Conservation (phyloP, 1,140 invertebrate genomes). For the Hestina assimilis region DNA sequence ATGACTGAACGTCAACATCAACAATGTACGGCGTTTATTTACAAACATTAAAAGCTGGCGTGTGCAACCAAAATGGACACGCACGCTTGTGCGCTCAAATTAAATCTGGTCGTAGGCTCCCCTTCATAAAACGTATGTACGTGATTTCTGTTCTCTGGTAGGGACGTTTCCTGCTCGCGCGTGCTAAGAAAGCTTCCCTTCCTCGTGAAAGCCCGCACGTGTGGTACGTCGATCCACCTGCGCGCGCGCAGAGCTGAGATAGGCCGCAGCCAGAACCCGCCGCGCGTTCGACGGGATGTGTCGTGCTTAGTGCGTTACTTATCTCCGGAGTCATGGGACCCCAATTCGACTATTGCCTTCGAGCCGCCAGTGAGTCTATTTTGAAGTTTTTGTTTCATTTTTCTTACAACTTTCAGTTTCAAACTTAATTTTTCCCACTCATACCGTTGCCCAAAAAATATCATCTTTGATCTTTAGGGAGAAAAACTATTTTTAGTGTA, state of each 20-base stretch:
- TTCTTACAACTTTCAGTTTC: too few species aligned
- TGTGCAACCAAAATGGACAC: conserved; percentile 54
- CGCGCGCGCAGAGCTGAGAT: conserved; percentile 45
- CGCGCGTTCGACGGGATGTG: conserved; percentile 67
- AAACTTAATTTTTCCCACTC: too few species aligned
- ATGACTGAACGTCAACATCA: conserved; percentile 62
- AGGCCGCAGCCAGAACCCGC: conserved; percentile 49
- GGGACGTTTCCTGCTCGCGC: conserved; percentile 56
- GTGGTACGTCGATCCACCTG: conserved; percentile 55
- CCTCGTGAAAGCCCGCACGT: conserved; percentile 64
- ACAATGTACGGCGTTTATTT: conserved; percentile 67
- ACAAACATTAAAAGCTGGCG: conserved; percentile 66
- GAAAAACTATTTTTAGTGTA: too few species aligned
- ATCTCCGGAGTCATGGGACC: conserved; percentile 58
- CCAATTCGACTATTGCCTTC: conserved; percentile 71
- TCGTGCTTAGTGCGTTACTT: conserved; percentile 54
- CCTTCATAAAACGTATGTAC: conserved; percentile 37
- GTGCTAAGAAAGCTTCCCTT: conserved; percentile 68
- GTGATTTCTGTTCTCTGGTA: conserved; percentile 37
- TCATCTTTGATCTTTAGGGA: too few species aligned
- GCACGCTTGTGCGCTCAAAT: conserved; percentile 47
- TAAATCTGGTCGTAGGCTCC: conserved; percentile 54
- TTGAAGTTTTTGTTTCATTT: too few species aligned
- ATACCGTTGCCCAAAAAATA: too few species aligned
- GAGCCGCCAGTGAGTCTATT: conserved; percentile 66